Conservation (phyloP, 2,113 vertebrate species). For the Eulemur rufifrons region DNA sequence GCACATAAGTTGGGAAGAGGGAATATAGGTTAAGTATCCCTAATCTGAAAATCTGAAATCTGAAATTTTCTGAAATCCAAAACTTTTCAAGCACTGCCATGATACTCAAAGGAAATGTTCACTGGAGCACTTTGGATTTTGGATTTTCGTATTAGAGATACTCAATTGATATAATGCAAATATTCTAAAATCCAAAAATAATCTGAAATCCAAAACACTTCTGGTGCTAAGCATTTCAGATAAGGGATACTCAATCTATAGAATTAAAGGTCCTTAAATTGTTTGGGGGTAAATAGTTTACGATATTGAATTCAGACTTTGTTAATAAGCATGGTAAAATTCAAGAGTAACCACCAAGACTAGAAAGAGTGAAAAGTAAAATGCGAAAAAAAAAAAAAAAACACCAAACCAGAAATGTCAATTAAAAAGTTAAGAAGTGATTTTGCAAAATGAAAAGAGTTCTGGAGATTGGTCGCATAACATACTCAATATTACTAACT, state of each 20-base stretch:
- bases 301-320: not conserved
- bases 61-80: not conserved
- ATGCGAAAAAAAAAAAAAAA: not conserved
- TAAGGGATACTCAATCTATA: not conserved
- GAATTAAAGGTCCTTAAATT: not conserved
- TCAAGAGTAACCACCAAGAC: not conserved
- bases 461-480: too few species aligned
- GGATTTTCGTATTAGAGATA: not conserved
- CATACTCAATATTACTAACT: too few species aligned
- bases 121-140: not conserved
- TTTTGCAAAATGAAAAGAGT: not conserved
- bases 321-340: not conserved
- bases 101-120: not conserved
- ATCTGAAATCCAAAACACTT: too few species aligned
- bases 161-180: too few species aligned
- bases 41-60: not conserved
- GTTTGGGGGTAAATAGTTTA: not conserved
- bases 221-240: not conserved
- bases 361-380: not conserved
- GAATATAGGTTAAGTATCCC: not conserved
- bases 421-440: not conserved
- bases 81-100: not conserved
- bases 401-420: not conserved
- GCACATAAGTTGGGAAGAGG: not conserved
- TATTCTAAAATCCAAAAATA: too few species aligned